Percentiles rank a stretch among this genome's conserved stretches.
Conservation (phyloP, 2,888 invertebrate genomes). For the Erannis defoliaria region DNA sequence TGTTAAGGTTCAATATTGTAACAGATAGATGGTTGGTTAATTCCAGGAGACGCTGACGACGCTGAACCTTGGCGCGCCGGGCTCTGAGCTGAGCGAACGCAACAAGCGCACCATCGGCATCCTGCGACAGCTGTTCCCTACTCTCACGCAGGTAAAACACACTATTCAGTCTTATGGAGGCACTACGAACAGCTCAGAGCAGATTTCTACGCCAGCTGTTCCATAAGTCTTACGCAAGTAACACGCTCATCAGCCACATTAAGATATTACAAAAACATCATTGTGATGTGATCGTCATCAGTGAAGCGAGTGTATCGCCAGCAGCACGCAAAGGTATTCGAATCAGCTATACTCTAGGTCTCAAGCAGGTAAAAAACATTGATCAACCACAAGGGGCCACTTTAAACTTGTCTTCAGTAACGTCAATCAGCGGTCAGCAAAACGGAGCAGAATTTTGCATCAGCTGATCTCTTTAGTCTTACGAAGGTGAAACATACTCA, state of each 20-base stretch:
- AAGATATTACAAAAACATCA: no score
- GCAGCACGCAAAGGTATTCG: background rate
- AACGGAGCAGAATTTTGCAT: background rate
- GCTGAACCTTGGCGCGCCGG: constrained; percentile 89
- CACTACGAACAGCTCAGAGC: background rate
- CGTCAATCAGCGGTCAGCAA: background rate
- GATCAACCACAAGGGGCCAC: background rate
- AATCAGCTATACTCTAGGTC: background rate
- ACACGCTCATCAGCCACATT: no score
- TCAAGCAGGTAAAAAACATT: background rate
- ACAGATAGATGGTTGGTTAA: background rate
- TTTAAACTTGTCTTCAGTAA: background rate
- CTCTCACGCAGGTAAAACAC: constrained; percentile 90
- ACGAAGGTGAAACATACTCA: background rate
- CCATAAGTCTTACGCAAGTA: background rate
- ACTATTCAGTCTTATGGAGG: background rate
- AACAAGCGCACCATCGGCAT: constrained; percentile 93
- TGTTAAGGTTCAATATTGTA: background rate
- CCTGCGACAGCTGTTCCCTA: constrained; percentile 91
- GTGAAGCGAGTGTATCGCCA: background rate
- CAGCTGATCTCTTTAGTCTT: background rate
- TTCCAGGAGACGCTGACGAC: constrained; percentile 89
- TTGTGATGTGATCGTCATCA: background rate
- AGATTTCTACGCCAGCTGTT: background rate
- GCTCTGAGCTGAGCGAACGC: constrained; percentile 88